phyloP scores from a whole-genome alignment of 2,797 vertebrate genomes.

The Acrocephalus scirpaceus region DNA sequence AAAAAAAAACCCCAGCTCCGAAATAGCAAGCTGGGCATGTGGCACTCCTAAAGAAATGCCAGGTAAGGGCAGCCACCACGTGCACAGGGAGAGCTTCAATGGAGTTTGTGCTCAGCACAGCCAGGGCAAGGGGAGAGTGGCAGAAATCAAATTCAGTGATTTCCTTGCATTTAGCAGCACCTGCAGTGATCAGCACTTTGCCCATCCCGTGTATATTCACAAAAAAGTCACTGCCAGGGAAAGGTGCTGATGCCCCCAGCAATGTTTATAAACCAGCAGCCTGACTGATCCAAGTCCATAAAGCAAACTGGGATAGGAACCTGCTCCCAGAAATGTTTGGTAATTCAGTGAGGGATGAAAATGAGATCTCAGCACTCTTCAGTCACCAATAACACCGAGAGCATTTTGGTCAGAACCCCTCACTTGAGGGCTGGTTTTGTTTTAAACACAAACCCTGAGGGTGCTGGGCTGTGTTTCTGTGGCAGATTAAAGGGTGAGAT shows the following conservation, averaged over 20 bases:
- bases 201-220: rapidly evolving
- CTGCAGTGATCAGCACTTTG: not conserved
- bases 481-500: not conserved
- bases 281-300: not conserved
- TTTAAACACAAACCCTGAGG: not conserved
- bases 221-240: not conserved
- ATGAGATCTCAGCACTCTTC: not conserved
- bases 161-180: not conserved
- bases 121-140: not conserved
- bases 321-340: not conserved
- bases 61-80: not conserved
- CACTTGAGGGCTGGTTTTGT: not conserved
- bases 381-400: not conserved
- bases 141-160: not conserved
- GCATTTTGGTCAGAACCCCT: not conserved
- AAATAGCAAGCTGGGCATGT: not conserved
- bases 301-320: not conserved
- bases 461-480: not conserved
- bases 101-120: not conserved
- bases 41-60: not conserved
- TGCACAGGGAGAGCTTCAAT: not conserved
- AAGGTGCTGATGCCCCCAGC: not conserved
- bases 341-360: not conserved
- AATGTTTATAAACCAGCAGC: not conserved
- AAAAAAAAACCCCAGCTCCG: not conserved